Evolutionary conservation across 2,797 vertebrate genomes (phyloP).

Genomic region (Stomatorhinus walkeri): DNA sequence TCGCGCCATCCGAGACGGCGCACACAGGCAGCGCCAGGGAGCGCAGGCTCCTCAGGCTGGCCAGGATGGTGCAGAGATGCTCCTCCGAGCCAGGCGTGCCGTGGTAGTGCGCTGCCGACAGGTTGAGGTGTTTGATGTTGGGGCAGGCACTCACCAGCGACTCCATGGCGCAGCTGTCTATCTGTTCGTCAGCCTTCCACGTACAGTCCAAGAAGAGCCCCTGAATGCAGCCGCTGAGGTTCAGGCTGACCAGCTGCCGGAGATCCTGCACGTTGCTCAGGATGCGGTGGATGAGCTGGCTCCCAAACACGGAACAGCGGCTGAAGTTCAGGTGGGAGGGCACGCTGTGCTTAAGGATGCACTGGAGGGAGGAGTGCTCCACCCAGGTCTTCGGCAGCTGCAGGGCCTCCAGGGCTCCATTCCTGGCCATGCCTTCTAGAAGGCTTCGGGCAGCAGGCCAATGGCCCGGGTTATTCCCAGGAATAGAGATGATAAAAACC

Average conservation of each 20-base stretch:
- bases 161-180: slow-evolving; percentile 69
- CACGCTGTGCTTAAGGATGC: slow-evolving; percentile 75
- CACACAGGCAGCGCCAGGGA: slow-evolving; percentile 83
- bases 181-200: slow-evolving; percentile 74
- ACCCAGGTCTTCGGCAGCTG: slow-evolving; percentile 89
- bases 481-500: slow-evolving; percentile 85
- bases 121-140: slow-evolving; percentile 78
- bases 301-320: slow-evolving; percentile 60
- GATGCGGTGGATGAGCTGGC: slow-evolving; percentile 60
- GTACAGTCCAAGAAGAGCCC: slow-evolving; percentile 70
- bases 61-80: slow-evolving; percentile 79
- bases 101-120: slow-evolving; percentile 90
- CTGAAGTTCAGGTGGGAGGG: slow-evolving; percentile 87
- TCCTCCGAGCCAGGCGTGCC: slow-evolving; percentile 57
- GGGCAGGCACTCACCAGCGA: slow-evolving; percentile 67
- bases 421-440: slow-evolving; percentile 71
- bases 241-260: slow-evolving; percentile 73
- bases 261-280: slow-evolving; percentile 71
- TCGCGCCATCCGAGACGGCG: slow-evolving; percentile 62
- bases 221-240: slow-evolving; percentile 82
- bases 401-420: slow-evolving; percentile 77
- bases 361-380: slow-evolving; percentile 72
- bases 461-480: slow-evolving; percentile 73
- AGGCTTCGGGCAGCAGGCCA: slow-evolving; percentile 70
- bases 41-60: slow-evolving; percentile 63